Percentiles rank a stretch among this genome's conserved stretches.
Evolutionary conservation across 2,888 invertebrate genomes (phyloP).

Genomic region (Polylopha cassiicola): DNA sequence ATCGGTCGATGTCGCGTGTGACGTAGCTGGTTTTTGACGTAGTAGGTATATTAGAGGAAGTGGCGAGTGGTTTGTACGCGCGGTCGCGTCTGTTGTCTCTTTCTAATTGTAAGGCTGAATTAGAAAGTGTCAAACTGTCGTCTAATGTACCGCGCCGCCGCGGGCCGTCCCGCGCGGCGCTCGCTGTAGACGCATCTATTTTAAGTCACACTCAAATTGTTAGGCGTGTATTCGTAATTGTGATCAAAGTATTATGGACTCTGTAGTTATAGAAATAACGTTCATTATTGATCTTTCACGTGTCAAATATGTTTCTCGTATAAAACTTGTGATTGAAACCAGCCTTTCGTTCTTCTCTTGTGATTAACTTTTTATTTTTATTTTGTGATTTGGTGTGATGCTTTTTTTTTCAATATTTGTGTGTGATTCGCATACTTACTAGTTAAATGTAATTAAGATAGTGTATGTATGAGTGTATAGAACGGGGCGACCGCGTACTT

Average conservation of each 20-base stretch:
- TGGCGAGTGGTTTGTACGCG: too few species aligned
- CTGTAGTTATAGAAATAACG: conserved; percentile 68
- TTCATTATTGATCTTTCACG: conserved; percentile 40
- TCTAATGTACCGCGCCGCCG: conserved; percentile 15
- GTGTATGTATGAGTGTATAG: conserved; percentile 43
- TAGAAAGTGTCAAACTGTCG: conserved; percentile 65
- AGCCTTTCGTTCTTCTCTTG: conserved; percentile 40
- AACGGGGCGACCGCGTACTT: conserved; percentile 60
- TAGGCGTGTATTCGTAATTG: conserved; percentile 51
- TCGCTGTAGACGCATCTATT: conserved; percentile 35
- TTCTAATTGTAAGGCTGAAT: conserved; percentile 76
- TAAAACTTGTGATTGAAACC: conserved; percentile 25
- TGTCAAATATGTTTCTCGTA: conserved; percentile 36
- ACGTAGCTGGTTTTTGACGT: too few species aligned
- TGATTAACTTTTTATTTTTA: conserved; percentile 33
- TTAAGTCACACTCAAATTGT: conserved; percentile 30
- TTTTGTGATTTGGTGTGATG: conserved; percentile 53
- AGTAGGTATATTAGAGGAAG: too few species aligned
- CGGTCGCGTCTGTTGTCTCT: conserved; percentile 65
- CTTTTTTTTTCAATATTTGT: conserved; percentile 38
- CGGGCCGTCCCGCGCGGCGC: conserved; percentile 26
- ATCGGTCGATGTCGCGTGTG: conserved; percentile 34
- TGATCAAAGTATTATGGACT: conserved; percentile 69
- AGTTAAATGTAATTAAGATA: conserved; percentile 42
- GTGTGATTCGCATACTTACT: conserved; percentile 47